Conservation (phyloP, 2,797 vertebrate genomes). For the Tragelaphus eurycerus region DNA sequence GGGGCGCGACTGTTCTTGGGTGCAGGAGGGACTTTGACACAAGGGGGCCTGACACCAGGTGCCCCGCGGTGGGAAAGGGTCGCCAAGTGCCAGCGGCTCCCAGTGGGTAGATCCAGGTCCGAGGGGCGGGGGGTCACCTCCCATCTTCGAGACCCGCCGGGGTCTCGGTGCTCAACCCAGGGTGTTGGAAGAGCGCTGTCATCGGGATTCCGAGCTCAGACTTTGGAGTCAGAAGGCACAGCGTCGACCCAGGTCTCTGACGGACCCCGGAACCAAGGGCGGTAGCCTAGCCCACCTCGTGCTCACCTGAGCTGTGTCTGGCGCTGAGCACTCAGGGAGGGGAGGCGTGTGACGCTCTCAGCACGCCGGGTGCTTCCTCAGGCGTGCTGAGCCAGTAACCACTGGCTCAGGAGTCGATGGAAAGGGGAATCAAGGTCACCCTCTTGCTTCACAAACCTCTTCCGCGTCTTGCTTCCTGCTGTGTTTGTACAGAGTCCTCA, state of each 20-base stretch:
- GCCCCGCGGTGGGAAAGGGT: accelerated
- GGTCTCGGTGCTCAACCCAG: background rate
- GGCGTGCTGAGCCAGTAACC: accelerated
- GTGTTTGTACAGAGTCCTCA: too few relatives aligned
- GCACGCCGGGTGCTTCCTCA: background rate
- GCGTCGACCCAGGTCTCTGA: background rate
- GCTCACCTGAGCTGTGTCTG: background rate
- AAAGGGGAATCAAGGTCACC: background rate
- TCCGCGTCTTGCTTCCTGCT: background rate
- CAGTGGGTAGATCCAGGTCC: background rate
- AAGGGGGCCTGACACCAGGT: background rate
- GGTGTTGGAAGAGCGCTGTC: accelerated
- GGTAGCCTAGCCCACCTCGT: background rate
- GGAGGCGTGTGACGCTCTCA: background rate
- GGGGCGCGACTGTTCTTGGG: background rate
- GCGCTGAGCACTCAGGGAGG: too few relatives aligned
- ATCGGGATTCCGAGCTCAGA: background rate
- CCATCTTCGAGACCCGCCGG: too few relatives aligned
- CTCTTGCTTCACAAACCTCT: background rate
- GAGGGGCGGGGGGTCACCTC: accelerated
- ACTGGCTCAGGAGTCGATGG: background rate
- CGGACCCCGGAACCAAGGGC: accelerated
- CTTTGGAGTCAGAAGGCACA: background rate
- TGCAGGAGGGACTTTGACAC: background rate
- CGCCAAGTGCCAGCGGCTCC: background rate